phyloP scores from a whole-genome alignment of 2,797 vertebrate genomes.

The Peromyscus aztecus region DNA sequence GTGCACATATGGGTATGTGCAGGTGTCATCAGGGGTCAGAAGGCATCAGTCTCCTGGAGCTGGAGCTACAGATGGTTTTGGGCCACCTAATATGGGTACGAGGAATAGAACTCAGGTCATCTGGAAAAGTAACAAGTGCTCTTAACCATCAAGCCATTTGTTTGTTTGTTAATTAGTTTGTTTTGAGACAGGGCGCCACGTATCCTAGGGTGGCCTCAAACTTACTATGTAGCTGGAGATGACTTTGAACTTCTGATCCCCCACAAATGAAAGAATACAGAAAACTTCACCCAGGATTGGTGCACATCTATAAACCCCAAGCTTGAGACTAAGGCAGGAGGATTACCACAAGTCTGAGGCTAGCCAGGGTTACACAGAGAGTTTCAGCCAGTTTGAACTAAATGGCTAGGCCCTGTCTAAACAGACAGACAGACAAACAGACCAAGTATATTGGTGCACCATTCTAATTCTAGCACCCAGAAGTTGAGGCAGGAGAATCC shows the following conservation, averaged over 20 bases:
- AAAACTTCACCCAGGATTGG: neutral
- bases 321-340: neutral
- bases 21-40: neutral
- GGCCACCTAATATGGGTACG: neutral
- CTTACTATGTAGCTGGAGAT: neutral
- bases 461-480: neutral
- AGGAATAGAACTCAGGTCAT: neutral
- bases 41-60: neutral
- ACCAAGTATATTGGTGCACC: neutral
- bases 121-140: neutral
- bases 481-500: neutral
- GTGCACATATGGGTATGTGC: neutral
- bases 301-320: neutral
- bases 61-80: neutral
- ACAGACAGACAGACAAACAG: neutral
- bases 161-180: neutral
- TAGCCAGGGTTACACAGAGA: neutral
- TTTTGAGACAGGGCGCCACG: neutral
- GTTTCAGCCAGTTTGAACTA: neutral
- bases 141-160: neutral
- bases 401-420: too few relatives aligned
- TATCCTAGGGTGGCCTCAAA: neutral
- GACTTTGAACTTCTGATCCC: neutral
- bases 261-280: neutral
- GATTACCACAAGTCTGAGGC: neutral